Evolutionary conservation across 2,888 invertebrate species (phyloP).

Genomic region (Latrodectus elegans): DNA sequence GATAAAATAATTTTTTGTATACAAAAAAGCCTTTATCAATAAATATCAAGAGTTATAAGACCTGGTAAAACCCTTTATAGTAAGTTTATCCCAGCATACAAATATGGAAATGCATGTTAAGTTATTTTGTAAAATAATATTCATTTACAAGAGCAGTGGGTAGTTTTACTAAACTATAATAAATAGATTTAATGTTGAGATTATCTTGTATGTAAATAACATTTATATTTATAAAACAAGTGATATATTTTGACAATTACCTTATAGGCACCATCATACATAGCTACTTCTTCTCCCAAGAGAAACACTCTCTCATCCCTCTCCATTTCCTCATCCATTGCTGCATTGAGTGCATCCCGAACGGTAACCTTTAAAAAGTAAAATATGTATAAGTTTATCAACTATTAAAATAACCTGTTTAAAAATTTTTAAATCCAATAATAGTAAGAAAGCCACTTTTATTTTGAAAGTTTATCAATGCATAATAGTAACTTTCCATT

Average conservation of each 20-base stretch:
- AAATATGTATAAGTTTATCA: background rate
- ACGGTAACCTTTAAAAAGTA: conserved; percentile 83
- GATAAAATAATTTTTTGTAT: too few relatives aligned
- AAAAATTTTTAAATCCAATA: background rate
- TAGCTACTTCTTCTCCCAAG: conserved; percentile 98
- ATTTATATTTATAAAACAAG: too few relatives aligned
- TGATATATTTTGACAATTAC: conserved; percentile 72
- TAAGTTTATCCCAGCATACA: too few relatives aligned
- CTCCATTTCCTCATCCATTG: conserved; percentile 97
- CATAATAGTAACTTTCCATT: background rate
- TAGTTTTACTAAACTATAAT: too few relatives aligned
- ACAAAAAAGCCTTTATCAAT: too few relatives aligned
- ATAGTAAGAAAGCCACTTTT: background rate
- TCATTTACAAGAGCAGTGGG: too few relatives aligned
- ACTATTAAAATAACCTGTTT: background rate
- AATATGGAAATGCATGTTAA: too few relatives aligned
- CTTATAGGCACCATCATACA: conserved; percentile 96
- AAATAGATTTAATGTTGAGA: too few relatives aligned
- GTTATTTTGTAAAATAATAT: too few relatives aligned
- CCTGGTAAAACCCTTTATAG: too few relatives aligned
- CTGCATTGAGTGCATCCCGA: conserved; percentile 96
- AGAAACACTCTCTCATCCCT: conserved; percentile 91
- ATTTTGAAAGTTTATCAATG: background rate
- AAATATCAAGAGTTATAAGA: too few relatives aligned
- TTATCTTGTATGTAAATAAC: too few relatives aligned